Evolutionary conservation across 1,140 invertebrate genomes (phyloP), one percentile per base, ranked within the genome.

Genomic region (Dinoponera quadriceps): DNA sequence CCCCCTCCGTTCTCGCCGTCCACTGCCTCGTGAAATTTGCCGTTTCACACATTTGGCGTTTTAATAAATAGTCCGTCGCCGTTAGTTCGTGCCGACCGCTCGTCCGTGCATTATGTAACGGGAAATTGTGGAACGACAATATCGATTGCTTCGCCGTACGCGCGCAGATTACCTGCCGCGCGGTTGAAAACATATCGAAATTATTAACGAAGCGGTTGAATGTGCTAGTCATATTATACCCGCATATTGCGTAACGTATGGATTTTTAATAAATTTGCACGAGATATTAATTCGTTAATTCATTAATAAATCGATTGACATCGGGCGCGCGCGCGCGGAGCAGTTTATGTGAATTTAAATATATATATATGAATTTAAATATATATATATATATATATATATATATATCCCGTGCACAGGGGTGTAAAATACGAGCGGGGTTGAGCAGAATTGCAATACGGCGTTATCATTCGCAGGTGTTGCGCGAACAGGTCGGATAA

Each of bases 281-380:
- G 51, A 71, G 57, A 69, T 80, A 71, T 80, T 80, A 80, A 80
- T 69, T 69, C 27, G 38, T n/a, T 80, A 80, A 69, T 59, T 69
- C 63, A 69, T 78, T 57, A 55, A 68, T 54, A 66, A 77, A 78
- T 68, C 29, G 44, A 77, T 38, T 66, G 73, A 77, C 74, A 69
- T 68, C 29, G 22, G 29, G 29, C 29, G 22, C 18, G 22, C 49
- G 29, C 29, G 22, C 18, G 13, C 13, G 5, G 68, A 68, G 38
- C 9, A 44, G 38, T 44, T 44, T 57, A 55, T 68, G 33, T 38
- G 33, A 69, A 57, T 78, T 78, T 57, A 78, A 77, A 65, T 77
- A 54, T 63, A 77, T 38, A 68, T 57, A 54, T 66, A 49, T 33
- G 29, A 66, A 54, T 77, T 77, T 55, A 77, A 75, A 62, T 75